Evolutionary conservation across 2,888 invertebrate genomes (phyloP).

Genomic region (Drosophila dives): DNA sequence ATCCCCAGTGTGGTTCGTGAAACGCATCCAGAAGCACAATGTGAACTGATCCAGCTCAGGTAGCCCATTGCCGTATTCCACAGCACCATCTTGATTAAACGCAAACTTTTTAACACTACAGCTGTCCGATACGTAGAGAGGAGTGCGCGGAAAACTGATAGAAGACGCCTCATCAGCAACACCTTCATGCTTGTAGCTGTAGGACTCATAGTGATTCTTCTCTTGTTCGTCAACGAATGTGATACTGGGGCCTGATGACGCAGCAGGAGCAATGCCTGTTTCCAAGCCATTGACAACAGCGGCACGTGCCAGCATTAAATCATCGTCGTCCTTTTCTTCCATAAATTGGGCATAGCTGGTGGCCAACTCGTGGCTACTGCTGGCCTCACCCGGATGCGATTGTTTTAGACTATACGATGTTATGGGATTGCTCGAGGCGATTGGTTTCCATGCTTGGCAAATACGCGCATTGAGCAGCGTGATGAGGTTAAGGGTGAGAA

Average conservation of each 20-base stretch:
- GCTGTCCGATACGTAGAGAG: conserved; percentile 83
- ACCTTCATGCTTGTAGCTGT: conserved; percentile 60
- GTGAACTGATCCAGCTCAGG: conserved; percentile 93
- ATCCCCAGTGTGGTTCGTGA: conserved; percentile 92
- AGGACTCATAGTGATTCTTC: conserved; percentile 70
- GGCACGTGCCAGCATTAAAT: conserved; percentile 46
- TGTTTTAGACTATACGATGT: conserved; percentile 81
- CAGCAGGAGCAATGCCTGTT: conserved; percentile 1
- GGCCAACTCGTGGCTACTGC: conserved; percentile 67
- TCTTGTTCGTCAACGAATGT: conserved; percentile 53
- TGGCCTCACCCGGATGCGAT: conserved; percentile 81
- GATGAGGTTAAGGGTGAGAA: conserved; percentile 27
- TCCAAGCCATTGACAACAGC: conserved; percentile 42
- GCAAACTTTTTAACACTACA: conserved; percentile 90
- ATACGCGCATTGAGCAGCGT: background rate
- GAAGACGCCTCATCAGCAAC: conserved; percentile 23
- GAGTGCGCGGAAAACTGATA: conserved; percentile 49
- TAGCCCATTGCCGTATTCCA: conserved; percentile 89
- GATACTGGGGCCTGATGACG: conserved; percentile 18
- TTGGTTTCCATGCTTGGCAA: conserved; percentile 64
- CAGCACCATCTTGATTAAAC: conserved; percentile 89
- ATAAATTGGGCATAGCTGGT: conserved; percentile 61
- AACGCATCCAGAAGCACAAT: conserved; percentile 93
- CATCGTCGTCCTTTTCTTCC: conserved; percentile 40
- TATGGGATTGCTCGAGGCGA: conserved; percentile 53